These are phyloP conservation scores for Rhamnusium bicolor DNA, from an alignment of 2,888 invertebrate species.

Conservation along the genomic window DNA sequence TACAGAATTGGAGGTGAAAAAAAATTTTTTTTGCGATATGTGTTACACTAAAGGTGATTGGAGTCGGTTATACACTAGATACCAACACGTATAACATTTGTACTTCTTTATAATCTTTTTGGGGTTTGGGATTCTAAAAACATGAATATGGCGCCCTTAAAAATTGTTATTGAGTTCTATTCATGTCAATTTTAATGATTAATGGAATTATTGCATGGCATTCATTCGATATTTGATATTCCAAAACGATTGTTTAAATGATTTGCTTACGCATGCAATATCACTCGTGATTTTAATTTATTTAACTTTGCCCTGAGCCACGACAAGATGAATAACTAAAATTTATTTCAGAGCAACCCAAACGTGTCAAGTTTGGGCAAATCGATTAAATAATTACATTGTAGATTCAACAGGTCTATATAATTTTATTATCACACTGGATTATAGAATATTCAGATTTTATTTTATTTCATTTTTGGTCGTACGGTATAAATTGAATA, in stretches of 20 bases:
- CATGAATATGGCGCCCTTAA: too few species aligned
- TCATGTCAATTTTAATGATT: background rate
- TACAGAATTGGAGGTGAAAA: too few species aligned
- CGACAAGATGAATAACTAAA: background rate
- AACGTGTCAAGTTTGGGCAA: background rate
- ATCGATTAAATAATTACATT: background rate
- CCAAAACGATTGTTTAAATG: background rate
- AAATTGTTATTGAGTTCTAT: background rate
- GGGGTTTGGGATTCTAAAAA: too few species aligned
- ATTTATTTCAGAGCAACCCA: background rate
- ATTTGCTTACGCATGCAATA: background rate
- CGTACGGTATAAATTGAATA: background rate
- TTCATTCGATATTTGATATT: background rate
- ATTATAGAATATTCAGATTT: background rate
- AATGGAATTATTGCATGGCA: background rate
- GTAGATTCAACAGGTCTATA: background rate
- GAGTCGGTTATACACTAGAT: too few species aligned
- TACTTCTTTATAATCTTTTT: too few species aligned
- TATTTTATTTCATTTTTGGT: background rate
- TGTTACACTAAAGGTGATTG: too few species aligned
- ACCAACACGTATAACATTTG: too few species aligned
- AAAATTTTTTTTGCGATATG: too few species aligned
- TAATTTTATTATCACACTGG: background rate
- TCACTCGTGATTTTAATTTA: background rate
- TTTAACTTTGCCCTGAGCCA: background rate